Base-by-base conservation (phyloP, 2,888 invertebrate species). In the Aplocera efformata region DNA sequence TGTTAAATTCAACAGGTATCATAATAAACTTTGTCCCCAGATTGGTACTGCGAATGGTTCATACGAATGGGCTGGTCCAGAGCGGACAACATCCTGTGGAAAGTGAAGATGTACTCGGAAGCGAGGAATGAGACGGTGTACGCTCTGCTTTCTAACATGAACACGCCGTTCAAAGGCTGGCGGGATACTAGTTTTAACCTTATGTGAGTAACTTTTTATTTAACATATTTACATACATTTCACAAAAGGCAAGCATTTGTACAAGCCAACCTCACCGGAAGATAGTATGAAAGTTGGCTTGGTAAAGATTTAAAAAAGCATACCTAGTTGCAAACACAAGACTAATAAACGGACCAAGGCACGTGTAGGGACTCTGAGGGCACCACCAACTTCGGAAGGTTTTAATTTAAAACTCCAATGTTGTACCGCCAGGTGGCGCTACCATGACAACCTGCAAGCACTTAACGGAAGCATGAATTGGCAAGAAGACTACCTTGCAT, bases 41-140 rank as follows among this genome's bases (percentile, higher is more conserved):
- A 88, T 56, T 89, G 89, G 88, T 83, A 79, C 63, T 88, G 85
- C 54, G 69, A 85, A 58, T 90, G 91, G 72, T 84, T 90, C 53
- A 82, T 90, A 0, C 88, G 90, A 10, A 77, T 93, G 58, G 92
- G 94, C 1, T 96, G 95, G 95, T 91, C 91, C 40, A 89, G 90
- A 20, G 90, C 90, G 8, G 91, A 92, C 25, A 82, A 88, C 3
- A 89, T 95, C 2, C 80, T 90, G 17, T 81, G 93, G 63, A 79
- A 80, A 9, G 84, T 93, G n/a, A 89, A 90, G 50, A 85, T 91
- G 56, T 90, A 89, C 56, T 92, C 91, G 1, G 88, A 89, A 60
- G 79, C 83, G 28, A 73, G 76, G 35, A 70, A 79, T 1, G 84
- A 89, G 60, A 88, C 89, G 0, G 89, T 88, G 1, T 89, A 89